Percentiles rank a stretch among this genome's conserved stretches.
Evolutionary conservation across 2,888 invertebrate species (phyloP).

Genomic region (Aleiodes alternator): DNA sequence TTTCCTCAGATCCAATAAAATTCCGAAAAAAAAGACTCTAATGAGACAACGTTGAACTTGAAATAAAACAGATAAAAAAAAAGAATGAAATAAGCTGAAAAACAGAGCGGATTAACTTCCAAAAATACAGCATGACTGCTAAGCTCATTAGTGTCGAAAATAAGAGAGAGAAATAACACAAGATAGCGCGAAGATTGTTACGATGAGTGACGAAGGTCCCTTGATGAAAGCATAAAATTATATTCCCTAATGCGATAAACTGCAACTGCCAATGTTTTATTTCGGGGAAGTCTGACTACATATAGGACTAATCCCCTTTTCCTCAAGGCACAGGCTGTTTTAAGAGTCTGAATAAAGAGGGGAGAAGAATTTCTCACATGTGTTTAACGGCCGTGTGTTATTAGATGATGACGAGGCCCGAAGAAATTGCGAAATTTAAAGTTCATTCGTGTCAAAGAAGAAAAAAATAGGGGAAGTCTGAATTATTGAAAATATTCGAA

Average conservation of each 20-base stretch:
- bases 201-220: constrained; percentile 29
- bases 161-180: not conserved
- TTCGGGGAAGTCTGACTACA: constrained; percentile 29
- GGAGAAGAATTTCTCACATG: constrained; percentile 3
- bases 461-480: too few species aligned
- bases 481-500: not conserved
- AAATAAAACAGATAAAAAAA: constrained; percentile 24
- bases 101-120: constrained; percentile 1
- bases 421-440: too few species aligned
- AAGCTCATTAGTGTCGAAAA: constrained; percentile 41
- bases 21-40: not conserved
- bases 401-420: constrained; percentile 1
- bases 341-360: not conserved
- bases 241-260: constrained; percentile 43
- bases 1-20: not conserved
- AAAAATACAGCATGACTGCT: constrained; percentile 20
- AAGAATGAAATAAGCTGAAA: constrained; percentile 29
- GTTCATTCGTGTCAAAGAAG: too few species aligned
- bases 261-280: constrained; percentile 50
- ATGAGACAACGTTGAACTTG: constrained; percentile 22
- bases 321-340: not conserved
- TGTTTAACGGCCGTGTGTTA: not conserved
- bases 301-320: constrained; percentile 16
- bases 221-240: constrained; percentile 53
- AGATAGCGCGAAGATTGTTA: constrained; percentile 11